These are phyloP conservation scores for Eulemur rufifrons DNA, from an alignment of 2,113 vertebrate species.

Conservation along the genomic window DNA sequence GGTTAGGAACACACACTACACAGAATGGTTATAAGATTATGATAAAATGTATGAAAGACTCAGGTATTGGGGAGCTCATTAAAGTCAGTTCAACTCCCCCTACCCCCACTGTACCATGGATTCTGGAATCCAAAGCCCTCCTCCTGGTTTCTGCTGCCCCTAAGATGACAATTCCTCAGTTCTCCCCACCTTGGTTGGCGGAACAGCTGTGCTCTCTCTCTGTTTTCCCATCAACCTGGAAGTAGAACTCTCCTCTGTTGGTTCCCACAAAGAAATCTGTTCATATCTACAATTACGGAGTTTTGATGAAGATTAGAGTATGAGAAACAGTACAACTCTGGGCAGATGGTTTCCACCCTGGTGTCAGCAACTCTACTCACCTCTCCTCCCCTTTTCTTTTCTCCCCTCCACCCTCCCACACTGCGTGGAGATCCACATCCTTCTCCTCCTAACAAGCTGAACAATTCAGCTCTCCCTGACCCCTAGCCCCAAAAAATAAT, in stretches of 20 bases:
- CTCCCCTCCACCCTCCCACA: neutral
- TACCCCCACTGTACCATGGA: accelerated
- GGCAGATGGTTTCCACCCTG: neutral
- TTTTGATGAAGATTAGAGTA: accelerated
- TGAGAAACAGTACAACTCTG: accelerated
- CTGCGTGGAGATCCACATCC: neutral
- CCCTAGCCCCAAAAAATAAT: no score
- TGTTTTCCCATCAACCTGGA: neutral
- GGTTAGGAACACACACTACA: neutral
- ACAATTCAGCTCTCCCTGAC: neutral
- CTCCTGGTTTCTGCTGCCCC: neutral
- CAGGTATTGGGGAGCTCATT: neutral
- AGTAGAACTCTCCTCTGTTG: neutral
- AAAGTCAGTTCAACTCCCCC: neutral
- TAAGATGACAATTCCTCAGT: neutral
- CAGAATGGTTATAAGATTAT: neutral
- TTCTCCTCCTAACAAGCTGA: neutral
- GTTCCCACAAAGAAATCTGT: neutral
- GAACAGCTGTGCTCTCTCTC: neutral
- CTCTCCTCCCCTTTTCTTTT: neutral
- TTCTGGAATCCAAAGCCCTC: neutral
- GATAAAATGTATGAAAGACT: no score
- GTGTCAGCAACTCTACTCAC: neutral
- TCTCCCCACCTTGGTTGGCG: neutral
- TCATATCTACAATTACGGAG: neutral